Evolutionary conservation across 2,888 invertebrate genomes (phyloP).

Genomic region (Deilephila porcellus): DNA sequence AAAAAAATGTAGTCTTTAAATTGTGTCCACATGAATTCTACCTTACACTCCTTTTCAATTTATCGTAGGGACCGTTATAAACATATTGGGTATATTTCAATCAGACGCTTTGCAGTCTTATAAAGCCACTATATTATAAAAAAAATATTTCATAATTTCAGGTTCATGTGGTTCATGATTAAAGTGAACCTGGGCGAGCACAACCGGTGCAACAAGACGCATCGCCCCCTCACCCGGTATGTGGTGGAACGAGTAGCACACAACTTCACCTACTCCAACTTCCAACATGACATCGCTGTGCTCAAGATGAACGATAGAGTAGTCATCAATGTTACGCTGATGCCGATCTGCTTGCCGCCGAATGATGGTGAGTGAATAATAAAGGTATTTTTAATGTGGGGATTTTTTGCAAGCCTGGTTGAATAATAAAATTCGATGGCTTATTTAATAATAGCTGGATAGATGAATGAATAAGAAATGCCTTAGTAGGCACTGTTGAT

Average conservation of each 20-base stretch:
- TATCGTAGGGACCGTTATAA: too few species aligned
- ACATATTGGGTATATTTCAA: too few species aligned
- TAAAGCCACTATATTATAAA: too few species aligned
- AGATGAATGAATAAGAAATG: too few species aligned
- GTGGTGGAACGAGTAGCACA: conserved; percentile 90
- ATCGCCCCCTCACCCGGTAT: conserved; percentile 89
- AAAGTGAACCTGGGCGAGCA: conserved; percentile 94
- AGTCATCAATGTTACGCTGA: conserved; percentile 89
- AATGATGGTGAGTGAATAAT: conserved; percentile 78
- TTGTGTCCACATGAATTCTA: too few species aligned
- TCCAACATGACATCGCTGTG: conserved; percentile 93
- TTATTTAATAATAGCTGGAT: too few species aligned
- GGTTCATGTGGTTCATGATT: conserved; percentile 96
- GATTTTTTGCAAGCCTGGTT: too few species aligned
- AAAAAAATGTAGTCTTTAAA: too few species aligned
- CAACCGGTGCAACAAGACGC: conserved; percentile 90
- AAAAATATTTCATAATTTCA: conserved; percentile 58
- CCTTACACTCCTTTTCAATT: too few species aligned
- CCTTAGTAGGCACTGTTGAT: too few species aligned
- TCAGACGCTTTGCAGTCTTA: too few species aligned
- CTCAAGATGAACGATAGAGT: conserved; percentile 91
- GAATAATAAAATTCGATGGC: too few species aligned
- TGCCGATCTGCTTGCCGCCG: conserved; percentile 92
- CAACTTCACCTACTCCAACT: conserved; percentile 92
- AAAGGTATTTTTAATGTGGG: neutral